Percentiles rank a stretch among this genome's conserved stretches.
These are phyloP conservation scores for Pseudococcus viburni DNA, from an alignment of 2,888 invertebrate species.

Conservation along the genomic window DNA sequence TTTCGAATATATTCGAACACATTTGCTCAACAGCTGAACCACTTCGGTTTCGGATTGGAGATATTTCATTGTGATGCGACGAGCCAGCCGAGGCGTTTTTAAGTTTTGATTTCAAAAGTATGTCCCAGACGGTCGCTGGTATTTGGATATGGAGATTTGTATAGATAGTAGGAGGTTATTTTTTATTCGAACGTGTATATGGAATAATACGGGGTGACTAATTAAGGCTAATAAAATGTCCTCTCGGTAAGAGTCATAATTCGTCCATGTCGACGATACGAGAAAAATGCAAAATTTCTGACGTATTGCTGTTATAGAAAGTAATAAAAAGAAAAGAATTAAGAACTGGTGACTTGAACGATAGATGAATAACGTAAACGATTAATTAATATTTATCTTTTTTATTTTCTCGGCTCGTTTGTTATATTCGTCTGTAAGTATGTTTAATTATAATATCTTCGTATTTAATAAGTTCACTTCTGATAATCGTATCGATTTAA, in stretches of 20 bases:
- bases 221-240: slow-evolving; percentile 26
- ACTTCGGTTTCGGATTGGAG: slow-evolving; percentile 36
- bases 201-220: not conserved
- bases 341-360: slow-evolving; percentile 25
- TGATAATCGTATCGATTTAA: slow-evolving; percentile 61
- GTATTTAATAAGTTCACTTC: slow-evolving; percentile 41
- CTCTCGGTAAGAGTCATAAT: not conserved
- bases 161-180: slow-evolving; percentile 24
- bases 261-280: not conserved
- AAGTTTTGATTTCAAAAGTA: slow-evolving; percentile 32
- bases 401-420: slow-evolving; percentile 23
- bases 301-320: slow-evolving; percentile 20
- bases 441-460: slow-evolving; percentile 49
- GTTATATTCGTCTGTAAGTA: slow-evolving; percentile 28
- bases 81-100: slow-evolving; percentile 8
- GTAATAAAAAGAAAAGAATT: slow-evolving; percentile 34
- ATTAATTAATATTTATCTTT: slow-evolving; percentile 36
- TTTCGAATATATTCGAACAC: slow-evolving; percentile 49
- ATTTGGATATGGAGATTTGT: slow-evolving; percentile 22
- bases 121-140: not conserved
- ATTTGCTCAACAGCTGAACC: slow-evolving; percentile 56
- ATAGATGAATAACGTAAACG: slow-evolving; percentile 48
- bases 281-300: slow-evolving; percentile 1
- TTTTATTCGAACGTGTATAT: not conserved
- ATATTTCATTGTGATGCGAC: slow-evolving; percentile 41